phyloP scores from a whole-genome alignment of 2,113 vertebrate species.

The Corythornis vintsioides region DNA sequence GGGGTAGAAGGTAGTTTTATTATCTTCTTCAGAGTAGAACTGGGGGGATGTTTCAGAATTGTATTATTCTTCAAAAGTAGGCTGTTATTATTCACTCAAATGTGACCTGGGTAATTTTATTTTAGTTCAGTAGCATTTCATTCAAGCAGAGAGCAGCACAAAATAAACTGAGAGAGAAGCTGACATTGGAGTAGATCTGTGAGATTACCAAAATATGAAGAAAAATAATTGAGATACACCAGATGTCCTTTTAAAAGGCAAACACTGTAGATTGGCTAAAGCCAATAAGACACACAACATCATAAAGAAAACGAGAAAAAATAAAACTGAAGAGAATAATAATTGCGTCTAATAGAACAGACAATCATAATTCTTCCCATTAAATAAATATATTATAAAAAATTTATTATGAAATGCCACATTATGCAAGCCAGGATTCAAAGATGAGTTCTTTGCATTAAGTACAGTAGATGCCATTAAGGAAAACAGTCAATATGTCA shows the following conservation, averaged over 20 bases:
- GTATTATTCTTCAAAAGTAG: neutral
- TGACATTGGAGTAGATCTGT: neutral
- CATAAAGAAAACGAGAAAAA: constrained; percentile 38
- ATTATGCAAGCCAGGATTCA: constrained; percentile 93
- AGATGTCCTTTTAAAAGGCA: neutral
- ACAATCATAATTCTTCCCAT: constrained; percentile 93
- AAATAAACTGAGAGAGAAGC: neutral
- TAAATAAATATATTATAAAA: constrained; percentile 97
- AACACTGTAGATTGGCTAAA: constrained; percentile 47
- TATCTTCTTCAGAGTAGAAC: neutral
- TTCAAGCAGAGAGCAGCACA: neutral
- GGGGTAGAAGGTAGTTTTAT: neutral
- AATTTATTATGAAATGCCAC: constrained; percentile 97
- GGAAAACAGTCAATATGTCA: constrained; percentile 99
- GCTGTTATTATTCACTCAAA: neutral
- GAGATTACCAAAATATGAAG: neutral
- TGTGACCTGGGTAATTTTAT: accelerated
- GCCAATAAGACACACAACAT: constrained; percentile 74
- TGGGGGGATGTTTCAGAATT: neutral
- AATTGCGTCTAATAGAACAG: constrained; percentile 89
- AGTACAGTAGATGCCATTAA: constrained; percentile 97
- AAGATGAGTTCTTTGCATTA: constrained; percentile 97
- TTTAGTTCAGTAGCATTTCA: neutral
- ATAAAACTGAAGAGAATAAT: constrained; percentile 82
- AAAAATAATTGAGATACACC: neutral